Percentiles rank a stretch among this genome's conserved stretches.
phyloP scores from a whole-genome alignment of 1,140 invertebrate genomes.

The Brachionus angularis region DNA sequence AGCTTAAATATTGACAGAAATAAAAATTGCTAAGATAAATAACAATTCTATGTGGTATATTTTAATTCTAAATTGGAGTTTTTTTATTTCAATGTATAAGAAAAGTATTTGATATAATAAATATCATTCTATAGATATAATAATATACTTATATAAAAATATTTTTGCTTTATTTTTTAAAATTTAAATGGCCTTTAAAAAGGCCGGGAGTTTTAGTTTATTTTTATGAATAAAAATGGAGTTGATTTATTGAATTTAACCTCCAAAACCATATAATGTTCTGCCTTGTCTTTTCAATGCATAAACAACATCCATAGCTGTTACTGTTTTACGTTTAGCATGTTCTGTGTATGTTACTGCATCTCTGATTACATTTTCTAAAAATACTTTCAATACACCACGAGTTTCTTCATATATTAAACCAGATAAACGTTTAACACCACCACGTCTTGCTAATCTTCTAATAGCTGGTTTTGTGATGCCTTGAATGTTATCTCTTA shows the following conservation, averaged over 20 bases:
- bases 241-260: not conserved
- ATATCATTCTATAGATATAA: too few relatives aligned
- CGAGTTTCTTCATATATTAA: slow-evolving; percentile 52
- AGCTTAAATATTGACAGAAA: too few relatives aligned
- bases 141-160: too few relatives aligned
- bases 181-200: slow-evolving; percentile 31
- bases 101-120: too few relatives aligned
- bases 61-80: too few relatives aligned
- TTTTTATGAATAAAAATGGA: not conserved
- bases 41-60: too few relatives aligned
- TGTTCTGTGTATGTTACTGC: slow-evolving; percentile 71
- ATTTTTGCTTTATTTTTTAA: not conserved
- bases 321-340: slow-evolving; percentile 42
- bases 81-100: too few relatives aligned
- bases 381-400: slow-evolving; percentile 42
- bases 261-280: slow-evolving; percentile 53
- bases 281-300: slow-evolving; percentile 63
- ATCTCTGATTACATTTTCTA: slow-evolving; percentile 43
- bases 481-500: slow-evolving; percentile 71
- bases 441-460: slow-evolving; percentile 68
- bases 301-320: slow-evolving; percentile 44
- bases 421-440: slow-evolving; percentile 71
- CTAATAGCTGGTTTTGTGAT: slow-evolving; percentile 68
- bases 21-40: too few relatives aligned
- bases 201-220: not conserved